Conservation (phyloP, 2,797 vertebrate genomes). For the Gymnodraco acuticeps region DNA sequence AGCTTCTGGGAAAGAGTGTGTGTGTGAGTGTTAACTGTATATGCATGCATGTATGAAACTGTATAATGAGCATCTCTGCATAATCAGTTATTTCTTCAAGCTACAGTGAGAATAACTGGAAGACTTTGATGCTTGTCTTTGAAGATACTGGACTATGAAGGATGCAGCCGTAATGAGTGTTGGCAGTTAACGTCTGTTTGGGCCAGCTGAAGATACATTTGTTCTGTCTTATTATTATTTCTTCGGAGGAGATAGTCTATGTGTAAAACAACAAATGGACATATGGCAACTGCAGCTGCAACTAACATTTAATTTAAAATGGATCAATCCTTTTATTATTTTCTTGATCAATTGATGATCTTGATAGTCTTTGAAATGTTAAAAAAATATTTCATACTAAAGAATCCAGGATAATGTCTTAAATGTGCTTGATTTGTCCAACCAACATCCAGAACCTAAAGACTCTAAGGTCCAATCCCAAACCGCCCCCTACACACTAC, state of each 20-base stretch:
- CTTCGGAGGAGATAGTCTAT: neutral
- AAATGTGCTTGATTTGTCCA: neutral
- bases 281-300: neutral
- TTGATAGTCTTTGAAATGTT: neutral
- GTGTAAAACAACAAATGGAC: neutral
- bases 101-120: constrained; percentile 22
- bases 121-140: constrained; percentile 10
- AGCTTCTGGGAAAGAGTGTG: constrained; percentile 5
- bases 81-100: constrained; percentile 29
- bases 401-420: neutral
- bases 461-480: too few relatives aligned
- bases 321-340: neutral
- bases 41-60: constrained; percentile 12
- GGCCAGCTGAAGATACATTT: constrained; percentile 5
- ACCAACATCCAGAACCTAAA: neutral
- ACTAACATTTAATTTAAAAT: neutral
- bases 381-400: neutral
- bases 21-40: constrained; percentile 12
- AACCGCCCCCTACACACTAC: too few relatives aligned
- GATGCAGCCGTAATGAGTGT: neutral
- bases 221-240: neutral
- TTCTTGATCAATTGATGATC: neutral
- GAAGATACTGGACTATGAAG: constrained; percentile 24
- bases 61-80: constrained; percentile 31
- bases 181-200: constrained; percentile 23